Base-by-base conservation (phyloP, 1,140 invertebrate species). In the Sycophila sp. region DNA sequence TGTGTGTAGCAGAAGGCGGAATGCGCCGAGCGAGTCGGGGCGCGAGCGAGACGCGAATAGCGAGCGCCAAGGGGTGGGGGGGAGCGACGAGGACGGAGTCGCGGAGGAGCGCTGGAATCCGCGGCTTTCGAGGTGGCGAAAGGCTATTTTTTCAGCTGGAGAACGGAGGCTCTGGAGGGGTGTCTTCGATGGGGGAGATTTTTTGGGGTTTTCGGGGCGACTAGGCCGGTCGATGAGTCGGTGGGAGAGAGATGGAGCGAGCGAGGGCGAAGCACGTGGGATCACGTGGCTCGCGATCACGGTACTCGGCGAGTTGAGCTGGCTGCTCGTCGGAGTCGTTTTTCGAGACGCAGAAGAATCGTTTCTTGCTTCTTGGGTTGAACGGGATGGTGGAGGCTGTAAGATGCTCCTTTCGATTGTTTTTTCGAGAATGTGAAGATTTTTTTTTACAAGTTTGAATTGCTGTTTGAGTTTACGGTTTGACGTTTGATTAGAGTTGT, bases 201-300 rank as follows among this genome's bases (percentile, higher is more conserved):
- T 64, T 26, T 69, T n/a, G 38, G n/a, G n/a, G 13, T 26, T 45
- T 4, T 28, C 28, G 13, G 28, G 36, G 36, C 26, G 38, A 70
- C 1, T 24, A 66, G 24, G 40, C 56, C 24, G 17, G 36, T 42
- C 26, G 11, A 34, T 56, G 10, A 30, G 2, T n/a, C 4, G 0
- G 17, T 28, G 26, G 4, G 38, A 74, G 1, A 71, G 51, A 69
- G 64, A 75, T 24, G 30, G 42, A 73, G n/a, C 77, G 73, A 77
- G 6, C 56, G 42, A 65, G 40, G 19, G 55, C 24, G 30, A 77
- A 74, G 82, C 81, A 84, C 83, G 83, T 84, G 83, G 77, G 74
- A 80, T 85, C 83, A 85, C 82, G 83, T 85, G 83, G 75, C 73
- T 72, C 11, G 24, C 75, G 70, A 72, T 58, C 24, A 38, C 40